Percentiles rank a stretch among this genome's conserved stretches.
Conservation (phyloP, 2,113 vertebrate genomes). For the Siniperca chuatsi region DNA sequence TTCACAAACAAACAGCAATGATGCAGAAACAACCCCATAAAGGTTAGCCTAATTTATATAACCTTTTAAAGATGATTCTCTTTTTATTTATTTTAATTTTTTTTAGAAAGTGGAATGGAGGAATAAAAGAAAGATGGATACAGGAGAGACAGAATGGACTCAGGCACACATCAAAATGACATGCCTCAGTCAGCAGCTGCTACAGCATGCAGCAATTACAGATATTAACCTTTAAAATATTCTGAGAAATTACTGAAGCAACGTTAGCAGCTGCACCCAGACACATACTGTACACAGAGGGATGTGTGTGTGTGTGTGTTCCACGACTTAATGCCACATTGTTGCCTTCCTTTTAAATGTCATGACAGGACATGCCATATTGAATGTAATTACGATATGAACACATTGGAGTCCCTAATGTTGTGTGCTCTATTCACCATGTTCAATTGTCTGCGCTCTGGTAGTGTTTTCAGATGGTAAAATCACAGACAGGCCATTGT, state of each 20-base stretch:
- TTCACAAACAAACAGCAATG: background rate
- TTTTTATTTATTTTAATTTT: background rate
- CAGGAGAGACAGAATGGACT: background rate
- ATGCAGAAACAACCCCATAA: background rate
- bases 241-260: constrained; percentile 22
- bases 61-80: background rate
- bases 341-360: constrained; percentile 56
- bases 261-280: constrained; percentile 14
- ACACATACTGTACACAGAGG: constrained; percentile 10
- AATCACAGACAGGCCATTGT: constrained; percentile 70
- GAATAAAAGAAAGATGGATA: too few species aligned
- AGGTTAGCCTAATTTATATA: background rate
- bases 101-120: background rate
- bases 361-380: constrained; percentile 49
- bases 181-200: constrained; percentile 12
- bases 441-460: constrained; percentile 58
- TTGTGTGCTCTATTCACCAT: constrained; percentile 31
- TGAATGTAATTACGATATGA: constrained; percentile 60
- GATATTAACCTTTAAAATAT: constrained; percentile 56
- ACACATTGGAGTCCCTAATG: constrained; percentile 35
- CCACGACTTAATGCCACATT: constrained; percentile 48
- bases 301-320: constrained; percentile 34
- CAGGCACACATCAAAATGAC: background rate
- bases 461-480: constrained; percentile 60
- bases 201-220: constrained; percentile 27